Percentiles rank a stretch among this genome's conserved stretches.
phyloP scores from a whole-genome alignment of 1,140 invertebrate genomes.

The Mercenaria mercenaria region DNA sequence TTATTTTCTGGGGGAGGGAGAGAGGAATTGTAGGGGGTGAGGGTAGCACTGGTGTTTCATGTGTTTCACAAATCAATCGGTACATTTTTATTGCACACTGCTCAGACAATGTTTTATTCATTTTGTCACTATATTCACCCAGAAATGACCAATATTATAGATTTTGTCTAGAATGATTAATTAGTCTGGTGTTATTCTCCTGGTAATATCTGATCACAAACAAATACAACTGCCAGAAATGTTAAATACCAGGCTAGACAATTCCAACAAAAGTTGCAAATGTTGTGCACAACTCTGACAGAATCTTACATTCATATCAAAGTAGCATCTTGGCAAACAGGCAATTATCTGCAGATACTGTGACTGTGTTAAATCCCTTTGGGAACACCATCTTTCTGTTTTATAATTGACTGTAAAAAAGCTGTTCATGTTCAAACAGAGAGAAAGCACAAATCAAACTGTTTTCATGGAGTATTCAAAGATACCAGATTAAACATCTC shows the following conservation, averaged over 20 bases:
- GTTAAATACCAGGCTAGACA: background rate
- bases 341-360: background rate
- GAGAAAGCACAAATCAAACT: too few species aligned
- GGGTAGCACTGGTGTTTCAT: too few species aligned
- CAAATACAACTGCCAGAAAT: background rate
- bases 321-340: background rate
- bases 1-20: too few species aligned
- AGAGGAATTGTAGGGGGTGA: too few species aligned
- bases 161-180: background rate
- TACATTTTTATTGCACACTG: too few species aligned
- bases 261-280: background rate
- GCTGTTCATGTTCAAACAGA: too few species aligned
- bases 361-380: background rate
- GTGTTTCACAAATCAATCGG: too few species aligned
- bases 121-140: background rate
- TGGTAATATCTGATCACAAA: background rate
- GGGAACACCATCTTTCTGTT: background rate
- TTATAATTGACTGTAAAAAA: background rate
- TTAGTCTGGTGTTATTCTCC: background rate
- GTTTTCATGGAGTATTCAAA: too few species aligned
- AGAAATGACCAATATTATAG: background rate
- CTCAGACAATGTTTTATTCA: too few species aligned
- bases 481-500: too few species aligned
- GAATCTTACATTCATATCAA: background rate
- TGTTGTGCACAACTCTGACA: constrained; percentile 13